Base-by-base conservation (phyloP, 2,797 vertebrate species). In the Poeciliopsis paucimaculata region DNA sequence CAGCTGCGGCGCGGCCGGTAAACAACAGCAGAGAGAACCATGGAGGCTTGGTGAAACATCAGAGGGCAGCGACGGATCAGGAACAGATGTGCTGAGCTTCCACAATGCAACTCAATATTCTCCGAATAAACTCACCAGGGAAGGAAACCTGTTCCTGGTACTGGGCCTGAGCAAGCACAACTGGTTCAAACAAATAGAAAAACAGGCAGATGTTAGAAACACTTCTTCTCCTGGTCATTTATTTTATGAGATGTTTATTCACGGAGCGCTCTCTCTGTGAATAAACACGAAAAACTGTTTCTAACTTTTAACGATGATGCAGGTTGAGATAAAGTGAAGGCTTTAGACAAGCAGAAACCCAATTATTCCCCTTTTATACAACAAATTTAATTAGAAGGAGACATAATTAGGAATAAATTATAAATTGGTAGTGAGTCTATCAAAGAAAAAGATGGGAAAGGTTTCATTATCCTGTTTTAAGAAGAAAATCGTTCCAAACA, bases 101-200 rank as follows among this genome's bases (percentile, higher is more conserved):
- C 86, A 83, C 77, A 73, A 72, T 80, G 53, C 53, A 77, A 55
- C 64, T 77, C 82, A 78, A 84, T 78, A 74, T 75, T 86, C 76
- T 82, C 45, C 77, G 72, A 82, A 88, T 80, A 45, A 89, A 95
- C 95, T 94, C 89, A 96, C 95, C 93, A 80, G 91, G 34, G 80
- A 83, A 94, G 41, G 76, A 49, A 80, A 77, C 84, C 0, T 10
- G 82, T 11, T 94, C 92, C 80, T 93, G 92, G 84, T 91, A 93
- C 79, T 86, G 91, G 36, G 43, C 71, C 91, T 95, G 94, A 80
- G 94, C 94, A 45, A 95, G 90, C 82, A 96, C 78, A 81, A 90
- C 91, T 95, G 90, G 85, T 34, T 84, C 20, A 86, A 13, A 77
- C 84, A 80, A 75, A 86, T 7, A 81, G 53, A 89, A 86, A 80